Evolutionary conservation across 1,140 invertebrate species (phyloP).

Genomic region (Rhopalosiphum maidis): DNA sequence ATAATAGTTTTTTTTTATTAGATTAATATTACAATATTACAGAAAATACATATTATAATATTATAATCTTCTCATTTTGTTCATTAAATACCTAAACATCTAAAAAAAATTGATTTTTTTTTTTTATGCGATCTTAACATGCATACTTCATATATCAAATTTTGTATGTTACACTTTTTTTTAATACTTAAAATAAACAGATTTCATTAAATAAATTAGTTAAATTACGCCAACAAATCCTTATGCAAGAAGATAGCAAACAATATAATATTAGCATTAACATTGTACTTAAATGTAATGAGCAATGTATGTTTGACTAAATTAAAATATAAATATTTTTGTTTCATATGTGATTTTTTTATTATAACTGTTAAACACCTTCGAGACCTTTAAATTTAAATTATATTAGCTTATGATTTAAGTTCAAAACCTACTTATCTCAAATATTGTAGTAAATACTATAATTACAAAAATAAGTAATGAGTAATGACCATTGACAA

Average conservation of each 20-base stretch:
- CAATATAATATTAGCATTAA: neutral
- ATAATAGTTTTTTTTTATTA: neutral
- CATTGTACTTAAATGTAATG: neutral
- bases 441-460: neutral
- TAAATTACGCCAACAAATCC: neutral
- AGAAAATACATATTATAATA: neutral
- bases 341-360: neutral
- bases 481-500: too few species aligned
- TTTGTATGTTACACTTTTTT: neutral
- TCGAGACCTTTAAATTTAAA: neutral
- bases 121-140: too few species aligned
- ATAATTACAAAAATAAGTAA: neutral
- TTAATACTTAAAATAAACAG: neutral
- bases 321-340: conserved; percentile 2
- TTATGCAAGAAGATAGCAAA: neutral
- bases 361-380: neutral
- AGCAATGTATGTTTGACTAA: neutral
- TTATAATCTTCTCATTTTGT: neutral
- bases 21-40: too few species aligned
- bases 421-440: neutral
- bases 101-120: too few species aligned
- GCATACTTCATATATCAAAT: too few species aligned
- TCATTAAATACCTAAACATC: neutral
- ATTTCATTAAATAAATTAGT: neutral
- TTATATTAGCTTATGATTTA: neutral